These are phyloP conservation scores for Spilarctia lutea DNA, from an alignment of 2,888 invertebrate genomes.

Conservation along the genomic window DNA sequence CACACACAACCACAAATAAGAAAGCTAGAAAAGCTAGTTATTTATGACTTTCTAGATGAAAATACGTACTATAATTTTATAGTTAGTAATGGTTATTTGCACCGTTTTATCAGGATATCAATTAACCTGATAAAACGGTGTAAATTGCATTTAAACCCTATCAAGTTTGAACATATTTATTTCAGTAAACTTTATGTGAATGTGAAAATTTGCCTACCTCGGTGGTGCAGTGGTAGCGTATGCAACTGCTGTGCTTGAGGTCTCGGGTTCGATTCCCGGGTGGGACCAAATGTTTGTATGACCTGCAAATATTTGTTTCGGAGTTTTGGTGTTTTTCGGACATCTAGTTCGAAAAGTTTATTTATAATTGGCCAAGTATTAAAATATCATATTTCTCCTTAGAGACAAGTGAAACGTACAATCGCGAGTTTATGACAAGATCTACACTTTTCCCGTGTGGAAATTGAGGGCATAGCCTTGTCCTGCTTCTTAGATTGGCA, in stretches of 20 bases:
- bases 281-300: no score
- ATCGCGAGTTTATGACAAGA: slow-evolving; percentile 69
- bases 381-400: slow-evolving; percentile 50
- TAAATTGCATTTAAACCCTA: no score
- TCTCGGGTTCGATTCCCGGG: no score
- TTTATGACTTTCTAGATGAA: neutral
- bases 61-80: neutral
- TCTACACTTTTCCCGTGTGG: slow-evolving; percentile 67
- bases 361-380: slow-evolving; percentile 20
- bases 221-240: no score
- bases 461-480: slow-evolving; percentile 82
- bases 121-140: no score
- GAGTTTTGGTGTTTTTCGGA: no score
- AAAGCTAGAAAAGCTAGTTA: neutral
- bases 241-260: no score
- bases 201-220: no score
- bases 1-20: neutral
- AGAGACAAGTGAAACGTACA: slow-evolving; percentile 53
- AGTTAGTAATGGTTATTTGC: neutral
- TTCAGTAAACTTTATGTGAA: neutral
- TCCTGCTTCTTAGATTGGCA: slow-evolving; percentile 81
- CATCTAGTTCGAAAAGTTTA: no score
- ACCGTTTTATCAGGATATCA: neutral
- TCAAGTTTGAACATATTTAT: neutral
- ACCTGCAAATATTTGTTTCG: no score